A percentile compares a stretch with the other conserved stretches of the same genome.
These are phyloP conservation scores for Pelecanus crispus DNA, from an alignment of 2,113 vertebrate genomes.

Conservation along the genomic window DNA sequence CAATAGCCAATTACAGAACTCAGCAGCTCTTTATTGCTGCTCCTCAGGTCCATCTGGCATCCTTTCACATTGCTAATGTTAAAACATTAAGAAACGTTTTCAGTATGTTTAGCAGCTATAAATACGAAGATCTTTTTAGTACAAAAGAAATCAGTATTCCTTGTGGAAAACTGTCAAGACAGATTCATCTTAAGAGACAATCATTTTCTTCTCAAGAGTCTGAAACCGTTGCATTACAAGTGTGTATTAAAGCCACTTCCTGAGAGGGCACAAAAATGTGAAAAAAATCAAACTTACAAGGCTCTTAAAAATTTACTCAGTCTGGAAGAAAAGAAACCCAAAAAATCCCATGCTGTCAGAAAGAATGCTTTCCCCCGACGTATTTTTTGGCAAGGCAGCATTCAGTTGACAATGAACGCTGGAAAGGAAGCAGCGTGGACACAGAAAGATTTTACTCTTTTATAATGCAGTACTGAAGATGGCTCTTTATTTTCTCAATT, in stretches of 20 bases:
- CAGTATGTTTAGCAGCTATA: neutral
- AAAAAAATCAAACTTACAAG: neutral
- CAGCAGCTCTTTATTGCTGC: neutral
- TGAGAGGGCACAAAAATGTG: neutral
- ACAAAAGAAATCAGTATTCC: neutral
- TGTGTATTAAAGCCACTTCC: neutral
- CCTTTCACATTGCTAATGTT: neutral
- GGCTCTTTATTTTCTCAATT: neutral
- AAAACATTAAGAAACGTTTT: neutral
- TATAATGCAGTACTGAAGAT: neutral
- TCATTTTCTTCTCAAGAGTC: neutral
- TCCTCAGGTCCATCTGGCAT: neutral
- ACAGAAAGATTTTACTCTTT: neutral
- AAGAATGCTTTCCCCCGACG: neutral
- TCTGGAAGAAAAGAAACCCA: neutral
- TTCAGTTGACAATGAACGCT: neutral
- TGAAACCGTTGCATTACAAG: neutral
- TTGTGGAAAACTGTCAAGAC: neutral
- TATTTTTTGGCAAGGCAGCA: neutral
- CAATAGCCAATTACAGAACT: neutral
- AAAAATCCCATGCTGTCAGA: neutral
- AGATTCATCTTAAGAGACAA: neutral
- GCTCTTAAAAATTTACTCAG: neutral
- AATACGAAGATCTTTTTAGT: neutral
- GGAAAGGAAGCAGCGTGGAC: neutral